These are phyloP conservation scores for Barypeithes pellucidus DNA, from an alignment of 2,888 invertebrate species.

Conservation along the genomic window DNA sequence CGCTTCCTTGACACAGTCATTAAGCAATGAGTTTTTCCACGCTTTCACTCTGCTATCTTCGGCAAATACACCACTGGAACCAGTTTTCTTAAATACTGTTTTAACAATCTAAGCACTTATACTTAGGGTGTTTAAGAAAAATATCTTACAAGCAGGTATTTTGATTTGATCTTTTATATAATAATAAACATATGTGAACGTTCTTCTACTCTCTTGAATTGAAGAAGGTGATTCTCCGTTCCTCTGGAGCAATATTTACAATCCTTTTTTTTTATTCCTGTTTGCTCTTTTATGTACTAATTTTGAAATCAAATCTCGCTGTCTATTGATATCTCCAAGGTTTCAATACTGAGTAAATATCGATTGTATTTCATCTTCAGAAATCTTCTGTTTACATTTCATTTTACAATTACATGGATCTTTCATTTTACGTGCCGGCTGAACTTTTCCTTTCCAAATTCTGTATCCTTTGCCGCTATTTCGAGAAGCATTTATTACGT, in stretches of 20 bases:
- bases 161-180: neutral
- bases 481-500: slow-evolving; percentile 7
- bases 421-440: neutral
- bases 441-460: slow-evolving; percentile 3
- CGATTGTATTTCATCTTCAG: neutral
- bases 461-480: slow-evolving; percentile 6
- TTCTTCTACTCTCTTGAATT: neutral
- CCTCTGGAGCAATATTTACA: neutral
- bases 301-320: slow-evolving; percentile 13
- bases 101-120: slow-evolving; percentile 38
- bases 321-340: neutral
- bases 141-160: slow-evolving; percentile 14
- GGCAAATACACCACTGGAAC: slow-evolving; percentile 31
- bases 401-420: slow-evolving; percentile 4
- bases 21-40: slow-evolving; percentile 52
- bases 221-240: too few relatives aligned
- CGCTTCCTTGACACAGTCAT: slow-evolving; percentile 47
- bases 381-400: neutral
- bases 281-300: neutral
- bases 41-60: slow-evolving; percentile 50
- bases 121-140: slow-evolving; percentile 28
- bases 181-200: slow-evolving; percentile 8
- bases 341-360: neutral
- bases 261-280: neutral
- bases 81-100: slow-evolving; percentile 44